These are phyloP conservation scores for Mystacornis crossleyi DNA, from an alignment of 2,113 vertebrate genomes.

Conservation along the genomic window DNA sequence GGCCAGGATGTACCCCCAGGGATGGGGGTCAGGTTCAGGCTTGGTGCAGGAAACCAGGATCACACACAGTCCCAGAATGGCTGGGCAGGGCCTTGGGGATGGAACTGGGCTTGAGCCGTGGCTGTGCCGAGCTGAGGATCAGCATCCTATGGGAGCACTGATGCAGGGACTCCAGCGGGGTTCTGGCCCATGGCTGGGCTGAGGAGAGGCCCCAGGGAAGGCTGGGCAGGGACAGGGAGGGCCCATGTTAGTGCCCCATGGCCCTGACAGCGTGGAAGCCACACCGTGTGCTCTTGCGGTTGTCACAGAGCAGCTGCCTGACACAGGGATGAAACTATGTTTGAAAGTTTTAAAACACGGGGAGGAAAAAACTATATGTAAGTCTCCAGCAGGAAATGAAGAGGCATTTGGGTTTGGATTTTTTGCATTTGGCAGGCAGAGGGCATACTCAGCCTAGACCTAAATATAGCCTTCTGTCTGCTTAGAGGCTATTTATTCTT, in stretches of 20 bases:
- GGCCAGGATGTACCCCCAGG: background rate
- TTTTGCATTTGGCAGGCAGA: conserved; percentile 47
- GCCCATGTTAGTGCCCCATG: fast-evolving
- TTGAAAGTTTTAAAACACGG: background rate
- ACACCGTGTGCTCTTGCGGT: background rate
- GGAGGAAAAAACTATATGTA: background rate
- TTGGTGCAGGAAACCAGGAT: background rate
- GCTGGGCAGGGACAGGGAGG: background rate
- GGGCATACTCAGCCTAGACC: conserved; percentile 20
- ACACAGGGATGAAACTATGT: background rate
- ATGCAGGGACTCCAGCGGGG: background rate
- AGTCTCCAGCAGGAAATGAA: background rate
- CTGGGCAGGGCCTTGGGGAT: background rate
- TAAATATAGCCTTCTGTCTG: conserved; percentile 24
- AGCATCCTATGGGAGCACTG: background rate
- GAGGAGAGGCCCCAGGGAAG: background rate
- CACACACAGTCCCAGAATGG: background rate
- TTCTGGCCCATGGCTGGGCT: background rate
- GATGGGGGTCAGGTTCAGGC: background rate
- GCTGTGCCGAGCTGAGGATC: background rate
- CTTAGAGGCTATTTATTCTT: conserved; percentile 1
- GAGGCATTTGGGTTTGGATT: background rate
- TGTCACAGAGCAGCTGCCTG: background rate
- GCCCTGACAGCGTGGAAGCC: background rate
- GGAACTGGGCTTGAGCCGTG: background rate